A percentile compares a stretch with the other conserved stretches of the same genome.
Conservation (phyloP, 2,797 vertebrate genomes). For the Tragopan temminckii region DNA sequence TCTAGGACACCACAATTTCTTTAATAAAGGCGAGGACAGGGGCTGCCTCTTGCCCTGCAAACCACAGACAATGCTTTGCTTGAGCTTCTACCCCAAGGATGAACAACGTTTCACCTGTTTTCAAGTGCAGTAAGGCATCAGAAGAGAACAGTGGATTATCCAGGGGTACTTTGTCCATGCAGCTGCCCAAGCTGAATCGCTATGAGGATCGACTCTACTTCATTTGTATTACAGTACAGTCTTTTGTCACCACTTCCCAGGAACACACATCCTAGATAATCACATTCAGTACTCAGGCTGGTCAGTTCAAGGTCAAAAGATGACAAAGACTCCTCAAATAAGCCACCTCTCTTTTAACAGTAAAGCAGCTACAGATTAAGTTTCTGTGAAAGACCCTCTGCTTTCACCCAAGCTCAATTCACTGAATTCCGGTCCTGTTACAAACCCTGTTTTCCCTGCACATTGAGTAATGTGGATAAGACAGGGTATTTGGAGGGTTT, state of each 20-base stretch:
- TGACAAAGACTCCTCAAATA: not conserved
- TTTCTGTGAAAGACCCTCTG: not conserved
- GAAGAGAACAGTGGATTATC: not conserved
- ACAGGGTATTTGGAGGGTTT: not conserved
- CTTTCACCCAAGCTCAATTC: not conserved
- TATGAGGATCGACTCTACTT: not conserved
- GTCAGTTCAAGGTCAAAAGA: not conserved
- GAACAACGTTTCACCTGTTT: not conserved
- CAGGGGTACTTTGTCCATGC: not conserved
- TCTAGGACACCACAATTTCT: not conserved
- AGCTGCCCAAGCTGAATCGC: not conserved
- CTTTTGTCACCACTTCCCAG: not conserved
- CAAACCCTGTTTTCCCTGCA: not conserved
- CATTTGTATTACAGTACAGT: not conserved
- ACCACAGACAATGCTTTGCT: not conserved
- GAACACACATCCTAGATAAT: not conserved
- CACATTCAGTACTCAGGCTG: not conserved
- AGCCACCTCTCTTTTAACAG: not conserved
- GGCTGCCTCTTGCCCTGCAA: rapidly evolving
- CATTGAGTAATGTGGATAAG: not conserved
- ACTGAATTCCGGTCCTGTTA: not conserved
- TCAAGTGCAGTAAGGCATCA: not conserved
- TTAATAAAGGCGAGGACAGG: not conserved
- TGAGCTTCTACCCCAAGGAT: not conserved
- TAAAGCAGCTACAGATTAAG: not conserved